A percentile compares a stretch with the other conserved stretches of the same genome.
These are phyloP conservation scores for Hoplias malabaricus DNA, from an alignment of 2,113 vertebrate species.

Conservation along the genomic window DNA sequence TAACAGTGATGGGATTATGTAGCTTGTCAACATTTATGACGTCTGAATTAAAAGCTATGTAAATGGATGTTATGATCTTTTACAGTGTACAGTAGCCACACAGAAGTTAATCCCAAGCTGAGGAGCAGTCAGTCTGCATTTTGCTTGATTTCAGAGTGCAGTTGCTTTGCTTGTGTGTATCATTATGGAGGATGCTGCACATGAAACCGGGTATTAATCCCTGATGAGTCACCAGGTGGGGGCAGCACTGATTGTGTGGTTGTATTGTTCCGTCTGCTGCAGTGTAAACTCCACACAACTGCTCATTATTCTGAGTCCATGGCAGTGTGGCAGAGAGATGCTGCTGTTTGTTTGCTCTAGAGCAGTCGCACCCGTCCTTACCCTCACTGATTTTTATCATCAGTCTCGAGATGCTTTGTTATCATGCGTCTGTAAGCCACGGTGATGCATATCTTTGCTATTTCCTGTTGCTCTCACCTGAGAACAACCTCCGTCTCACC, in stretches of 20 bases:
- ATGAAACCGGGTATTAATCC: not conserved
- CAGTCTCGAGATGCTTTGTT: not conserved
- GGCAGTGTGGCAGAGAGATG: not conserved
- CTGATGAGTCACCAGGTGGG: constrained; percentile 22
- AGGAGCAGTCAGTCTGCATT: not conserved
- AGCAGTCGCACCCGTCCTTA: not conserved
- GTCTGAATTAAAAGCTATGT: not conserved
- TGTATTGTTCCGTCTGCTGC: not conserved
- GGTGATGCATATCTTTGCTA: not conserved
- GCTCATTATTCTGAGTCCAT: not conserved
- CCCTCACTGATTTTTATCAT: not conserved
- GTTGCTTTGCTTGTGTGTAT: not conserved
- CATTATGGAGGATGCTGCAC: not conserved
- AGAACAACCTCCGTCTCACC: not conserved
- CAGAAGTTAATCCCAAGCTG: not conserved
- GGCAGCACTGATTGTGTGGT: constrained; percentile 12
- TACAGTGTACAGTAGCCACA: not conserved
- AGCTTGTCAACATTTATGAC: too few relatives aligned
- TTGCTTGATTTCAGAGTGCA: not conserved
- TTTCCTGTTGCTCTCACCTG: constrained; percentile 1
- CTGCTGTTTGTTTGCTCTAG: not conserved
- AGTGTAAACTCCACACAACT: not conserved
- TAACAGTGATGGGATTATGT: too few relatives aligned
- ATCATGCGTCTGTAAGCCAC: not conserved
- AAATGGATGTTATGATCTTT: not conserved